phyloP scores from a whole-genome alignment of 2,888 invertebrate species.

The Seira ritae region DNA sequence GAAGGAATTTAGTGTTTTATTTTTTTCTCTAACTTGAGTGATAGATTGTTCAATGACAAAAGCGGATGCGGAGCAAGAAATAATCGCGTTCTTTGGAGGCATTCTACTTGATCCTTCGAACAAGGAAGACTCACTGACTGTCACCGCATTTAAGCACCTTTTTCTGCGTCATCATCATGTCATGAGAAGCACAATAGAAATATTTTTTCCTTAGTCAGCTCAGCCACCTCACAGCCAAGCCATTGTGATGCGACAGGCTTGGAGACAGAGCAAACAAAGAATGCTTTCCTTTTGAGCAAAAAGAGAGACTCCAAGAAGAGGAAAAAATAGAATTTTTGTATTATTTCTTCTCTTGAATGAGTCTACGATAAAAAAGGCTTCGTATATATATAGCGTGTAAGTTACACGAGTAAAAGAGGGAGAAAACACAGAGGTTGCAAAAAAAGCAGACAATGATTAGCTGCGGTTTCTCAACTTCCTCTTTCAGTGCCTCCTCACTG shows the following conservation, averaged over 20 bases:
- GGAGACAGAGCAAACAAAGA: conserved; percentile 24
- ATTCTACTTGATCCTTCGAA: conserved; percentile 7
- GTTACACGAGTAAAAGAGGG: neutral
- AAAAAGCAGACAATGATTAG: conserved; percentile 53
- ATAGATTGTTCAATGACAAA: conserved; percentile 16
- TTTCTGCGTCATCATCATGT: conserved; percentile 27
- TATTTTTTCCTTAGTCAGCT: conserved; percentile 42
- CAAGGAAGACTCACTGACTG: conserved; percentile 6
- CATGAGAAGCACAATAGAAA: conserved; percentile 37
- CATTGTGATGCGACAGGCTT: neutral
- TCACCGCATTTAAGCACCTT: conserved; percentile 26
- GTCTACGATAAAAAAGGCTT: conserved; percentile 20
- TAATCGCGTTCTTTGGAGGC: conserved; percentile 13
- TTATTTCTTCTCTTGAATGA: conserved; percentile 20
- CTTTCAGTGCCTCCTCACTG: neutral
- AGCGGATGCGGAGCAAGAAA: conserved; percentile 19
- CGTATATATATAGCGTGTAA: conserved; percentile 1
- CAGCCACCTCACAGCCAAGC: neutral
- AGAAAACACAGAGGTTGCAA: conserved; percentile 4
- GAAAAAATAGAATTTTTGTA: conserved; percentile 17
- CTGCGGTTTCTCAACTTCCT: conserved; percentile 35
- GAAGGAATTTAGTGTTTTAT: conserved; percentile 15
- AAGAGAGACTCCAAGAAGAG: neutral
- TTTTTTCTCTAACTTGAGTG: conserved; percentile 14
- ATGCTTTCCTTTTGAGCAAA: conserved; percentile 21